These are phyloP conservation scores for Athalia circularis DNA, from an alignment of 2,888 invertebrate species.

Conservation along the genomic window DNA sequence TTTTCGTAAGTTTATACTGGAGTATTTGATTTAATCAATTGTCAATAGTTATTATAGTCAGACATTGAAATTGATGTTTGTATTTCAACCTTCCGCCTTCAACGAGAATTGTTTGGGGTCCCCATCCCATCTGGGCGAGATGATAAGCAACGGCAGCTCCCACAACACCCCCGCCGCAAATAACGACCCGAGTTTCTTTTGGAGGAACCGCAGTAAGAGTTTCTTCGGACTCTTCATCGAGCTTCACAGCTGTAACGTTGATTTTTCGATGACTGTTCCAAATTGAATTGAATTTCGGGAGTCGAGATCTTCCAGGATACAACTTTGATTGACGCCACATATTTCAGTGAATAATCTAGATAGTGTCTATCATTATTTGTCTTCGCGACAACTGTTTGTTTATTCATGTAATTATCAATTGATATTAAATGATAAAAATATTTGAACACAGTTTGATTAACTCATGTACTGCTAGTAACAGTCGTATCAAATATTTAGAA, in stretches of 20 bases:
- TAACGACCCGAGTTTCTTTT: slow-evolving; percentile 82
- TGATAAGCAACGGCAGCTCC: slow-evolving; percentile 95
- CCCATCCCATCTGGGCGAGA: slow-evolving; percentile 89
- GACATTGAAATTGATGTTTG: background rate
- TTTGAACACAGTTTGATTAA: too few species aligned
- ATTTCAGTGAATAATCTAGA: too few species aligned
- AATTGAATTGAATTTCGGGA: slow-evolving; percentile 14
- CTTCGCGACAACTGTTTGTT: too few species aligned
- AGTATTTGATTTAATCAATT: background rate
- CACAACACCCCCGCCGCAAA: slow-evolving; percentile 95
- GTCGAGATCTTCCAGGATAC: background rate
- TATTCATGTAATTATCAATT: too few species aligned
- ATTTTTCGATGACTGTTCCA: slow-evolving; percentile 17
- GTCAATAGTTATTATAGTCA: too few species aligned
- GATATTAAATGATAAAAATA: too few species aligned
- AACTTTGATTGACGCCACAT: slow-evolving; percentile 41
- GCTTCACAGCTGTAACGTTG: slow-evolving; percentile 9
- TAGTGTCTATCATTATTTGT: too few species aligned
- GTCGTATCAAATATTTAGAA: too few species aligned
- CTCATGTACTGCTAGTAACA: too few species aligned
- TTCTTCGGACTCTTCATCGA: background rate
- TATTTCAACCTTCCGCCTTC: slow-evolving; percentile 86
- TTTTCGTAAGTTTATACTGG: background rate
- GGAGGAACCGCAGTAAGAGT: slow-evolving; percentile 69
- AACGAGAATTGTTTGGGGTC: slow-evolving; percentile 85